Base-by-base conservation (phyloP, 2,113 vertebrate species). In the Notiomystis cincta region DNA sequence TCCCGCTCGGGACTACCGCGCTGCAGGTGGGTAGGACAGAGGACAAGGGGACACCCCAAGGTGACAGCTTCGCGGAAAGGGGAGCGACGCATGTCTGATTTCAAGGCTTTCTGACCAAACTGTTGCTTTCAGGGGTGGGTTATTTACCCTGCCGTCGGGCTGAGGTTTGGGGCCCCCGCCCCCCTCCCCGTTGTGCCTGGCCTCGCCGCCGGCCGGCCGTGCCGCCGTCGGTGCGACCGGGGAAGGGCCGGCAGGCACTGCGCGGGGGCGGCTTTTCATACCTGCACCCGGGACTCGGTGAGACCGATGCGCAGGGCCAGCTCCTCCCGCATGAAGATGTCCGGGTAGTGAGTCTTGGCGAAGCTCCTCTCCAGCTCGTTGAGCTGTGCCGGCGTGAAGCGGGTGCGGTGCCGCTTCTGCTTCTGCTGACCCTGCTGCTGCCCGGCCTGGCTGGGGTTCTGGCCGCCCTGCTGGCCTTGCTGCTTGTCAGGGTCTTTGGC, bases 311-410 rank as follows among this genome's bases (percentile, higher is more conserved):
- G 98, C 94, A 99, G 97, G 27, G 99, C 99, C 97, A 99, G 98
- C 96, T 99, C 99, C 96, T 99, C 99, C 5, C 99, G 98, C 98
- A 99, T 99, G 97, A 99, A 99, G 98, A 99, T 99, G 87, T 99
- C 99, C 1, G 99, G 99, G 95, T 99, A 99, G 97, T 99, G 99
- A 40, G 99, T 99, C 93, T 99, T 99, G 95, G 99, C 99, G 98
- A 99, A 99, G 98, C 99, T 99, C 83, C 99, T 97, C 98, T 99
- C 99, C 96, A 99, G 96, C 96, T 99, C 99, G 97, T 99, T 99
- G 91, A 99, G 99, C 97, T 99, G 99, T 18, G 99, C 98, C 15
- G 99, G 99, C 2, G 99, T 99, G 98, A 99, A 99, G 95, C 99
- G 99, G 87, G 99, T 99, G 94, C 99, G 98, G 96, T 99, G 99